phyloP scores from a whole-genome alignment of 2,888 invertebrate genomes.

The Oligia latruncula region DNA sequence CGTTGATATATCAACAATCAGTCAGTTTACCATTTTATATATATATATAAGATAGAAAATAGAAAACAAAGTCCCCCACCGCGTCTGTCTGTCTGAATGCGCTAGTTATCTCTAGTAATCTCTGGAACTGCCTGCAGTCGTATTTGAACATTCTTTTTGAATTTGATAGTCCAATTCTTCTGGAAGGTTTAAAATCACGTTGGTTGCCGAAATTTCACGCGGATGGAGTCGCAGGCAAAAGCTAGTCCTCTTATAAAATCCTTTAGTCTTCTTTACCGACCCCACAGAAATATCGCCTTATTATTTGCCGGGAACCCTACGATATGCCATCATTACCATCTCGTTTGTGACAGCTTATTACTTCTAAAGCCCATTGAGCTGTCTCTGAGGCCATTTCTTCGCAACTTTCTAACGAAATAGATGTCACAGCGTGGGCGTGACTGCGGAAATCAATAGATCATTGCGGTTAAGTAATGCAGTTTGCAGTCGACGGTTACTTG shows the following conservation, averaged over 20 bases:
- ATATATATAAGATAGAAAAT: no score
- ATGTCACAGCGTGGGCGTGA: constrained; percentile 43
- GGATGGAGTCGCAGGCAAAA: neutral
- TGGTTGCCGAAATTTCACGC: neutral
- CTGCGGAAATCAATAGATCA: constrained; percentile 63
- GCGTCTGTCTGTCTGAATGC: neutral
- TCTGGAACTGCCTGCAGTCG: neutral
- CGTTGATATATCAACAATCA: no score
- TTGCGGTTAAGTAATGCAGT: constrained; percentile 59
- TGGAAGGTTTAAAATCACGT: neutral
- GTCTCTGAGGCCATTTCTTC: constrained; percentile 44
- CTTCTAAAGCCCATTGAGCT: constrained; percentile 33
- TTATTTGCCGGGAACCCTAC: constrained; percentile 12
- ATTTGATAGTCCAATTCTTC: neutral
- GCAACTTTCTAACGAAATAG: constrained; percentile 52
- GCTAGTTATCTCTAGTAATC: neutral
- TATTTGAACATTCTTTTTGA: neutral
- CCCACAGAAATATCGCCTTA: neutral
- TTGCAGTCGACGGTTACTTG: constrained; percentile 47
- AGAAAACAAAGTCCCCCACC: neutral
- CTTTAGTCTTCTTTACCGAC: neutral
- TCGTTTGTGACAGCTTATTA: constrained; percentile 17
- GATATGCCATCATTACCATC: constrained; percentile 25
- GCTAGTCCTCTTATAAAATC: neutral
- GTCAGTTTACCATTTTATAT: no score